Base-by-base conservation (phyloP, 2,113 vertebrate species). In the Nannospalax galili region DNA sequence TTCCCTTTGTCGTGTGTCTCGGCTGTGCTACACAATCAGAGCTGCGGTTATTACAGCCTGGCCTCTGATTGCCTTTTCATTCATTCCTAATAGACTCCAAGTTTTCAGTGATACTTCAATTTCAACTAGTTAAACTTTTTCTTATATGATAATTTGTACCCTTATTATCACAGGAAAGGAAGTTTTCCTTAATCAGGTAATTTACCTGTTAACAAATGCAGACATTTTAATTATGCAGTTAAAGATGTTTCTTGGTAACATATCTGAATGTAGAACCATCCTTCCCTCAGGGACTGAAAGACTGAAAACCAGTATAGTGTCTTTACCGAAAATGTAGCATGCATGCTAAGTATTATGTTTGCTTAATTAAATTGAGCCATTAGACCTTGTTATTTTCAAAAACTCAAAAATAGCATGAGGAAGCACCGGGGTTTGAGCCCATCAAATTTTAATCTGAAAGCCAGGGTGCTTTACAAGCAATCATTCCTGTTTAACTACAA, bases 321-420 rank as follows among this genome's bases (percentile, higher is more conserved):
- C 78, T 74, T 92, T 94, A 84, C 26, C 87, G 48, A 86, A 95
- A 91, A 92, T 91, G 30, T 20, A 90, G 69, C 5, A 65, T 74
- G 64, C 20, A 19, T 81, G 56, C 4, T 92, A 92, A 95, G 94
- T 67, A 60, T 75, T 88, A 72, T 87, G 35, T 93, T 94, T 92
- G 24, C 78, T 64, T 96, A 96, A 95, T 93, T 97, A 89, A 79
- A 91, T 90, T 92, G 74, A 91, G n/a, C 32, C 30, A 92, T 79
- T 70, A 88, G 65, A 30, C 11, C 58, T 95, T 81, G 78, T 92
- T 86, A 60, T 88, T 91, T 86, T 75, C 89, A 93, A 87, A 94
- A 93, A 75, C 17, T 72, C 19, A 91, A 92, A 93, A 97, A 65
- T 37, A 88, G 16, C 58, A 87, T 88, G 37, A 86, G 74, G 58